Conservation (phyloP, 2,113 vertebrate genomes). For the Odontophorus gujanensis region DNA sequence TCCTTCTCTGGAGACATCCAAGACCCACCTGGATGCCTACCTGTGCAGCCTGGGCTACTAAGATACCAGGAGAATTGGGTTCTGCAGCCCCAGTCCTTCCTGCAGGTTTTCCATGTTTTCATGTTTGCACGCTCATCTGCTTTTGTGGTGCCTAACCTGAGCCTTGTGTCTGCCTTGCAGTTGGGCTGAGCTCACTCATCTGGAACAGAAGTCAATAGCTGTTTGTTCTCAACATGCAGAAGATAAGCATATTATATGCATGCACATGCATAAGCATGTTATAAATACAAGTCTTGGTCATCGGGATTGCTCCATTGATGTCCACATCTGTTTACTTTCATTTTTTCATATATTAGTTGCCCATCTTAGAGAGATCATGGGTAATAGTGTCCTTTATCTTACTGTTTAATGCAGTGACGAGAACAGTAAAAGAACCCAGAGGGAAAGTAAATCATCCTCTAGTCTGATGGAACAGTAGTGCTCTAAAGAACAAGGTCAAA, state of each 20-base stretch:
- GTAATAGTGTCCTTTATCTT: not conserved
- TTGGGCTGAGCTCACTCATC: not conserved
- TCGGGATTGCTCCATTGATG: not conserved
- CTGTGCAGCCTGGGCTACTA: too few relatives aligned
- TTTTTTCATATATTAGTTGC: not conserved
- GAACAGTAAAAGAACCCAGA: not conserved
- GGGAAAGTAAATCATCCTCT: not conserved
- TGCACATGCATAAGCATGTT: not conserved
- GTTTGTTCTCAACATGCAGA: not conserved
- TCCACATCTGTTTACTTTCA: not conserved
- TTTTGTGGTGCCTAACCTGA: not conserved
- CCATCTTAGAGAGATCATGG: not conserved
- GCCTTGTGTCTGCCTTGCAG: not conserved
- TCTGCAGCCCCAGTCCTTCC: not conserved
- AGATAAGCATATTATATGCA: too few relatives aligned
- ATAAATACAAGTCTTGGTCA: not conserved
- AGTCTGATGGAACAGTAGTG: not conserved
- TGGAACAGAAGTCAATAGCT: not conserved
- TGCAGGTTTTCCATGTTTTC: rapidly evolving
- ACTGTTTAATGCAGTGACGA: not conserved
- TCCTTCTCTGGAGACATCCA: too few relatives aligned
- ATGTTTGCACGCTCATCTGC: rapidly evolving
- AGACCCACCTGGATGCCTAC: too few relatives aligned
- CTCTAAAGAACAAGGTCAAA: not conserved
- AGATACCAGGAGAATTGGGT: not conserved